These are phyloP conservation scores for Dasyornis broadbenti DNA, from an alignment of 2,113 vertebrate species.

Conservation along the genomic window DNA sequence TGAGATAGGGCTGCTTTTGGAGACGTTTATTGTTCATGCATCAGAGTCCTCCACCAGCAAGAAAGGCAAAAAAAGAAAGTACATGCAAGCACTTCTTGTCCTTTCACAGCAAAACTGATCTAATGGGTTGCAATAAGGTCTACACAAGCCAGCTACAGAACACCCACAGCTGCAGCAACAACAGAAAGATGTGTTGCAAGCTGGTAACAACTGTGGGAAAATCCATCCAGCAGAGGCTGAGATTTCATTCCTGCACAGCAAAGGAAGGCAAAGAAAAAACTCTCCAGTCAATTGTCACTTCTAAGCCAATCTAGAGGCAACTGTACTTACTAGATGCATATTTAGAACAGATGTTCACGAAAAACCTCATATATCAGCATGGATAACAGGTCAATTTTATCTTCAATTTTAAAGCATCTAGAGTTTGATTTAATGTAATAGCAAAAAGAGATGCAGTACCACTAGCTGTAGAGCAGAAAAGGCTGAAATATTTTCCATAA, in stretches of 20 bases:
- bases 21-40: neutral
- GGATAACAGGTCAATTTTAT: neutral
- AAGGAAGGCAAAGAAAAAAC: neutral
- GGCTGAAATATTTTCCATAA: neutral
- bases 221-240: neutral
- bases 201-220: conserved; percentile 9
- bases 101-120: neutral
- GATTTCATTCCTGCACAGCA: neutral
- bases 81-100: neutral
- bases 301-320: neutral
- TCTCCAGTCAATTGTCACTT: neutral
- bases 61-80: neutral
- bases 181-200: neutral
- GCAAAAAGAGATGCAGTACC: neutral
- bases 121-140: neutral
- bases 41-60: neutral
- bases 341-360: neutral
- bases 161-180: conserved; percentile 11
- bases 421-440: neutral
- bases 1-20: neutral
- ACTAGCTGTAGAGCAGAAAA: neutral
- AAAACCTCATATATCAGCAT: neutral
- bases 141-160: neutral
- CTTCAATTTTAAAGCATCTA: neutral
- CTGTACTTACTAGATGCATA: neutral